Evolutionary conservation across 2,888 invertebrate genomes (phyloP), one percentile per base, ranked within the genome.

Genomic region (Drosophila hawaiiensis): DNA sequence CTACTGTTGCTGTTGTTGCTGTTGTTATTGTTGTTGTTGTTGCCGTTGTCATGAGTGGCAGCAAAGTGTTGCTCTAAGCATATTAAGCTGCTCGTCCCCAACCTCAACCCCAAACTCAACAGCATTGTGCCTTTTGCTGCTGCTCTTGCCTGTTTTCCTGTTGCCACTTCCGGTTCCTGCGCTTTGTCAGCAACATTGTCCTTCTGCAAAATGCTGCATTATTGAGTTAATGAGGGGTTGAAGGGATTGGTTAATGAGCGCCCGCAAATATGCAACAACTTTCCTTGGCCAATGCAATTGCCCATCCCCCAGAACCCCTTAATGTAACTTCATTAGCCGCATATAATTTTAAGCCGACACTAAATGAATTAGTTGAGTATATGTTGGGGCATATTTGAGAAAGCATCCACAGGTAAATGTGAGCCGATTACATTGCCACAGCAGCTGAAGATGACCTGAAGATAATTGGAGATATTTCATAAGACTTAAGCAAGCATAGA

Each of bases 31-130:
- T 41, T 56, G 43, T 4, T 54, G 28, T n/a, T 59, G 25, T 25
- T 33, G 14, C 28, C 52, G 49, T 37, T 58, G 73, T 80, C 69
- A 64, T 76, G 80, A 71, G 75, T 73, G 80, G 71, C 82, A 73
- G 76, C 67, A 75, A 76, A 72, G 72, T 84, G 87, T 80, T 78
- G 80, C 84, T 87, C 80, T 76, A 89, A 87, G 82, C 87, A 82
- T 80, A 87, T 86, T 74, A 85, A 73, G 66, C 69, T 52, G 52
- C 47, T 16, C 50, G 28, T 33, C 22, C 43, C 55, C 76, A 35
- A 35, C 16, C 35, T 33, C 49, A 39, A 25, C 29, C 64, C 41
- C 28, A 16, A 43, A 35, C 29, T 12, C 19, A 19, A 31, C 22
- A 10, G 29, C 19, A 47, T 6, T 14, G 31, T 35, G 28, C 35